phyloP scores from a whole-genome alignment of 2,797 vertebrate species.

The Danio tinwini region DNA sequence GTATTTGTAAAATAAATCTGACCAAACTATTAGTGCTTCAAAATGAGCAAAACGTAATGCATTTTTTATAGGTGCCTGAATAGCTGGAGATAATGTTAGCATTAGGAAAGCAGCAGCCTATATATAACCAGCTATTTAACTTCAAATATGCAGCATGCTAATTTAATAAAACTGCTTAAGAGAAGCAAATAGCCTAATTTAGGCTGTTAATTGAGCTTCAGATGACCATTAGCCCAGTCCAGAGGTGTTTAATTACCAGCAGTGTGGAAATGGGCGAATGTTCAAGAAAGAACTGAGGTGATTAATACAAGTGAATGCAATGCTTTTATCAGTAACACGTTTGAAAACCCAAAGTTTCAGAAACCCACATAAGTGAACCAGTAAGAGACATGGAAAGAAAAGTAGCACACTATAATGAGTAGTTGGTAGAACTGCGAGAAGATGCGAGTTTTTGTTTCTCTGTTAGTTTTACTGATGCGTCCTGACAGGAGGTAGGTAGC shows the following conservation, averaged over 20 bases:
- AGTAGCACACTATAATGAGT: conserved; percentile 3
- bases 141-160: conserved; percentile 18
- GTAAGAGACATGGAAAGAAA: not conserved
- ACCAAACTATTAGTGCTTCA: conserved; percentile 14
- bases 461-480: conserved; percentile 26
- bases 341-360: not conserved
- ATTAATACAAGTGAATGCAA: conserved; percentile 6
- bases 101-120: not conserved
- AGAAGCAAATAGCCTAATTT: conserved; percentile 13
- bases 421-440: not conserved
- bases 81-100: not conserved
- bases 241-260: conserved; percentile 23
- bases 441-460: conserved; percentile 3
- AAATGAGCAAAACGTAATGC: not conserved
- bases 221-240: conserved; percentile 20
- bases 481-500: conserved; percentile 33
- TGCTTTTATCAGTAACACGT: not conserved
- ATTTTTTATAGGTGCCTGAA: not conserved
- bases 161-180: conserved; percentile 11
- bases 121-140: not conserved
- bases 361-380: not conserved
- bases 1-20: not conserved
- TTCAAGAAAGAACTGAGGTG: not conserved
- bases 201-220: conserved; percentile 22
- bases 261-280: not conserved